Evolutionary conservation across 2,113 vertebrate species (phyloP).

Genomic region (Prionailurus viverrinus): DNA sequence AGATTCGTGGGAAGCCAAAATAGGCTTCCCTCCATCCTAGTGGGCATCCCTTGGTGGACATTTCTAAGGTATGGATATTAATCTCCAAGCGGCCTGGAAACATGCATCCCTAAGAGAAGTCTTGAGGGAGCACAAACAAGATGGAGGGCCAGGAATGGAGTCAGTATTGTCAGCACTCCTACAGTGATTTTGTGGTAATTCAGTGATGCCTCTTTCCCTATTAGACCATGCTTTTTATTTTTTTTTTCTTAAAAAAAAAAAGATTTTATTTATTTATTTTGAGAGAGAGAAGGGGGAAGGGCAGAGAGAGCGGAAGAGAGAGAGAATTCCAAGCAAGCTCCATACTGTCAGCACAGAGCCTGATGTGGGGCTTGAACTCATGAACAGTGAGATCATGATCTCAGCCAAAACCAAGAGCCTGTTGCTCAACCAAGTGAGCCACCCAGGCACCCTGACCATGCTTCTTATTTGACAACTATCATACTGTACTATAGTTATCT

Average conservation of each 20-base stretch:
- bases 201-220: neutral
- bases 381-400: no score
- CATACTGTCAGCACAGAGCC: no score
- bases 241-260: no score
- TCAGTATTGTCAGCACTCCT: neutral
- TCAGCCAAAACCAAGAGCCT: no score
- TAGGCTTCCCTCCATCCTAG: neutral
- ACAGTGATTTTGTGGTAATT: neutral
- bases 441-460: neutral
- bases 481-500: neutral
- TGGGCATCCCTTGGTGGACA: neutral
- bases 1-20: neutral
- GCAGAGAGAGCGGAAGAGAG: no score
- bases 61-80: neutral
- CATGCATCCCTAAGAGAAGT: neutral
- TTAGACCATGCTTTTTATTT: neutral
- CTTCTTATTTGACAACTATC: neutral
- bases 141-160: neutral
- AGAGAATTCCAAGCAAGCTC: no score
- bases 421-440: no score
- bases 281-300: no score
- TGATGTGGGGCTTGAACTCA: no score
- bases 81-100: neutral
- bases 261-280: no score
- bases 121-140: neutral